Conservation (phyloP, 2,797 vertebrate species). For the Psittacula derbiana region DNA sequence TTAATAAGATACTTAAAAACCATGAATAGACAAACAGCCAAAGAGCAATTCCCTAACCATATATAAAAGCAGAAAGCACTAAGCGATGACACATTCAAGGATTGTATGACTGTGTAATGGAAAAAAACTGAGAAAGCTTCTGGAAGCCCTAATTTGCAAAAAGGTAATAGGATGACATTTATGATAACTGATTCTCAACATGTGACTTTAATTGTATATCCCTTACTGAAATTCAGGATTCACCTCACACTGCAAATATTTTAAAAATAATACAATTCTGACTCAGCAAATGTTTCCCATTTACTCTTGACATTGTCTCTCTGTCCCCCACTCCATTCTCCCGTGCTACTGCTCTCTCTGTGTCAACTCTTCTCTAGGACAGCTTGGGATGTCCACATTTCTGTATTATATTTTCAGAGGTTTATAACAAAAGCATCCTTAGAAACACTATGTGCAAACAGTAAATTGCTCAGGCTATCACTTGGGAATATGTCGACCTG, state of each 20-base stretch:
- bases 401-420: neutral
- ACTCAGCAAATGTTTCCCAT: neutral
- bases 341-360: neutral
- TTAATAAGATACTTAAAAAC: neutral
- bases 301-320: neutral
- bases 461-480: neutral
- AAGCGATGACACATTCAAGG: neutral
- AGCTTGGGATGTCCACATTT: neutral
- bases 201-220: neutral
- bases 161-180: neutral
- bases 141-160: neutral
- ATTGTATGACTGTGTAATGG: neutral
- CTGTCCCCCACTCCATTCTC: neutral
- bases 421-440: neutral
- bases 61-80: neutral
- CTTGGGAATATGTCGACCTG: fast-evolving
- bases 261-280: neutral
- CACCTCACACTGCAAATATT: neutral
- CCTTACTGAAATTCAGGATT: neutral
- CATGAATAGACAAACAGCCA: neutral
- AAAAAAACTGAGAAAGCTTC: neutral
- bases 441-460: neutral
- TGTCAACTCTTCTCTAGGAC: neutral
- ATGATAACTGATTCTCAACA: neutral
- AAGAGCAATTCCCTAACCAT: neutral